Base-by-base conservation (phyloP, 2,797 vertebrate species). In the Glyptemys insculpta region DNA sequence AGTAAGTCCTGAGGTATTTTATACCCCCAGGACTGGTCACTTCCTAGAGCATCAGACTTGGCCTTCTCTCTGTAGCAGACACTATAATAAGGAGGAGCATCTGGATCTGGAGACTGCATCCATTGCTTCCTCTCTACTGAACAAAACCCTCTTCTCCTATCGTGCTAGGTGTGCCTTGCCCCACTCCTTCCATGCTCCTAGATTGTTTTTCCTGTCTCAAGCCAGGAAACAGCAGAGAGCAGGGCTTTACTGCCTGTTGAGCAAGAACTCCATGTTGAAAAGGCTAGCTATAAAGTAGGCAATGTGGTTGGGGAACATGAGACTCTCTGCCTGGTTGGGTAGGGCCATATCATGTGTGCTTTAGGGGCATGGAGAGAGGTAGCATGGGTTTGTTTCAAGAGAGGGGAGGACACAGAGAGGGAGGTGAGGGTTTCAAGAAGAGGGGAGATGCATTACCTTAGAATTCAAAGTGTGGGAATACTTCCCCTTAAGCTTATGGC, bases 31-130 rank as follows among this genome's bases (percentile, higher is more conserved):
- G 49, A 23, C 29, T 9, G 6, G 11, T 2, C 10, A 72, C 0
- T 16, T 68, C 80, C 68, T 44, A 81, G 53, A 8, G 8, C 0
- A 0, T 0, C 0, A 41, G 44, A 68, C 18, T 54, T n/a, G 56
- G n/a, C 16, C 34, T 18, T 5, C 18, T 57, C 15, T 31, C 27
- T 68, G 29, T 27, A 12, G 41, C 12, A n/a, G 41, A 5, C n/a
- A 41, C 8, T 37, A 11, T 25, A 79, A 41, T 56, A 9, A 47
- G 59, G 65, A 82, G 34, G 10, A 72, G 21, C 37, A 23, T 23
- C n/a, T 72, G 31, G 37, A 21, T 41, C n/a, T 72, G 68, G 68
- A 41, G 68, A 34, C 59, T 62, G 12, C 14, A 34, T 34, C 59
- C 31, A 16, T 34, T 34, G 14, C 14, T 31, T 62, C 59, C 15